These are phyloP conservation scores for Trachelus tabidus DNA, from an alignment of 2,888 invertebrate genomes.

Conservation along the genomic window DNA sequence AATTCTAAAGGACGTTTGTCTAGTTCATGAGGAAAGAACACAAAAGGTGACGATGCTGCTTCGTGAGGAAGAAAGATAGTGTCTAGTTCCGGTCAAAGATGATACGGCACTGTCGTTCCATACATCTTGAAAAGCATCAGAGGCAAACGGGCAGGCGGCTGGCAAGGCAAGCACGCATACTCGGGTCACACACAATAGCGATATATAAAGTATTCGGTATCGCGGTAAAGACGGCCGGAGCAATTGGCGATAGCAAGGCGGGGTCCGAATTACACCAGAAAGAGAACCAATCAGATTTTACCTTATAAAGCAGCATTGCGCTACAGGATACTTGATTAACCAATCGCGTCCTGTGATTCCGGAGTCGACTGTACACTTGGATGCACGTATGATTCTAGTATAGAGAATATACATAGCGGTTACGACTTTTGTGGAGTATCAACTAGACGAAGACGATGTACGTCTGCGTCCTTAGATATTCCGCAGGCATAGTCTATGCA, in stretches of 20 bases:
- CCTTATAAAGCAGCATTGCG: slow-evolving; percentile 62
- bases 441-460: not conserved
- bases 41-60: too few species aligned
- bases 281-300: slow-evolving; percentile 64
- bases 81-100: too few species aligned
- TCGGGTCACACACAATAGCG: slow-evolving; percentile 9
- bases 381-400: slow-evolving; percentile 1
- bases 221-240: slow-evolving; percentile 56
- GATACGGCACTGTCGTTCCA: not conserved
- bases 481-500: too few species aligned
- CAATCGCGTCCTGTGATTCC: slow-evolving; percentile 62
- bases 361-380: slow-evolving; percentile 11
- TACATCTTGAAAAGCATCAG: not conserved
- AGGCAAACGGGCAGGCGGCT: not conserved
- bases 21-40: too few species aligned
- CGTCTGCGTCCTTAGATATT: too few species aligned
- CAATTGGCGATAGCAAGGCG: slow-evolving; percentile 62
- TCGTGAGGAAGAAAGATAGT: too few species aligned
- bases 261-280: slow-evolving; percentile 61
- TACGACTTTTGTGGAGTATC: not conserved
- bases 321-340: slow-evolving; percentile 64
- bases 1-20: too few species aligned
- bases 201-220: slow-evolving; percentile 50
- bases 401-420: not conserved
- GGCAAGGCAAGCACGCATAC: not conserved